phyloP scores from a whole-genome alignment of 30 jellyfish, hydroid and myxozoan genomes.

The Euphysa ruthae region DNA sequence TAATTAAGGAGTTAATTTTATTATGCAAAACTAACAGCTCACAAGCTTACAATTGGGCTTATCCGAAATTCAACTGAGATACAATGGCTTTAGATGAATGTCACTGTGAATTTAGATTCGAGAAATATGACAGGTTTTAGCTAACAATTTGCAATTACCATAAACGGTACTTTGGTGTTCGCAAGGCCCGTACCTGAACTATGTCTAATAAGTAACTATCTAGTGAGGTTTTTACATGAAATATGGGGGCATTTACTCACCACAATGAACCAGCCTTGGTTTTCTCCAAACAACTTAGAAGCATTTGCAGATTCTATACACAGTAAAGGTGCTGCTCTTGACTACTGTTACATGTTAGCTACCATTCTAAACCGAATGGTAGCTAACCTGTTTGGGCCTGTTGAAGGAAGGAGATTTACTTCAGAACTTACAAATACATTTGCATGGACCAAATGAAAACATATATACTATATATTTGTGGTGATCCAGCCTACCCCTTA shows the following conservation, averaged over 20 bases:
- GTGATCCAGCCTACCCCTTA: background rate
- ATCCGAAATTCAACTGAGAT: too few relatives aligned
- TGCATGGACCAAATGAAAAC: background rate
- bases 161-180: too few relatives aligned
- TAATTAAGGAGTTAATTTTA: too few relatives aligned
- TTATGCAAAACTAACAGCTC: too few relatives aligned
- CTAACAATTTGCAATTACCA: too few relatives aligned
- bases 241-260: background rate
- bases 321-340: background rate
- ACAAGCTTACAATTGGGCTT: too few relatives aligned
- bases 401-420: background rate
- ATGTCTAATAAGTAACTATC: background rate
- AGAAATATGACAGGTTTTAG: too few relatives aligned
- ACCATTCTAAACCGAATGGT: background rate
- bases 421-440: background rate
- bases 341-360: background rate
- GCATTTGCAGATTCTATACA: background rate
- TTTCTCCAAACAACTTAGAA: background rate
- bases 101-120: too few relatives aligned
- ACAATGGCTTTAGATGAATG: too few relatives aligned
- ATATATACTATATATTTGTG: background rate
- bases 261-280: background rate
- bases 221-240: background rate
- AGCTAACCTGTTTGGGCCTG: background rate
- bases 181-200: background rate